phyloP scores from a whole-genome alignment of 2,797 vertebrate genomes.

The Hyperoplus lanceolatus region DNA sequence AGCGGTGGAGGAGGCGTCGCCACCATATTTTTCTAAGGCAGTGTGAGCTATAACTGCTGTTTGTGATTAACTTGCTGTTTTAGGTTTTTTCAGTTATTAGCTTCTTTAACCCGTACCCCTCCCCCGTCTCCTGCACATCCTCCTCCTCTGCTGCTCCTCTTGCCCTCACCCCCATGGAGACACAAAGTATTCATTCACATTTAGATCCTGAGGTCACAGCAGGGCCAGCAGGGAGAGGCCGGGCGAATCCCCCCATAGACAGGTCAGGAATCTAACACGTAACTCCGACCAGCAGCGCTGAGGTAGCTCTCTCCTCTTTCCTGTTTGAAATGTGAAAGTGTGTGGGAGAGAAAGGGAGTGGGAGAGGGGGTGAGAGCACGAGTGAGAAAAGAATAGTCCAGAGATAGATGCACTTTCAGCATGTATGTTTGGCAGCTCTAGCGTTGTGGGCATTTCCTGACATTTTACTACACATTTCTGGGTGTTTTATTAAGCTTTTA shows the following conservation, averaged over 20 bases:
- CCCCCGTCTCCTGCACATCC: slow-evolving; percentile 68
- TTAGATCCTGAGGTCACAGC: slow-evolving; percentile 88
- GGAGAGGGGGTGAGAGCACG: slow-evolving; percentile 7
- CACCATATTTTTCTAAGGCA: slow-evolving; percentile 76
- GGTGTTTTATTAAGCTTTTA: slow-evolving; percentile 27
- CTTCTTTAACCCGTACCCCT: slow-evolving; percentile 70
- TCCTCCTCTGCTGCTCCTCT: slow-evolving; percentile 54
- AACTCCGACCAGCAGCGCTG: slow-evolving; percentile 75
- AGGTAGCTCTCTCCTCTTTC: slow-evolving; percentile 77
- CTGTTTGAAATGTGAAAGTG: slow-evolving; percentile 64
- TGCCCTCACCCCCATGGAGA: slow-evolving; percentile 83
- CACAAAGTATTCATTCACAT: slow-evolving; percentile 91
- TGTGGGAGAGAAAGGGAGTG: slow-evolving; percentile 56
- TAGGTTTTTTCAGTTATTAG: slow-evolving; percentile 85
- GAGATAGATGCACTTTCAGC: slow-evolving; percentile 52
- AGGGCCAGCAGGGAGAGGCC: slow-evolving; percentile 86
- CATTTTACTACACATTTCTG: slow-evolving; percentile 3
- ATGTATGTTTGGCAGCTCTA: slow-evolving; percentile 26
- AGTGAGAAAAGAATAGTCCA: slow-evolving; percentile 36
- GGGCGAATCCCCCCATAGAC: slow-evolving; percentile 77
- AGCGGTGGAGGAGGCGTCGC: slow-evolving; percentile 52
- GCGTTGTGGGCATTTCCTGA: slow-evolving; percentile 43
- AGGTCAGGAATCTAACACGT: slow-evolving; percentile 87
- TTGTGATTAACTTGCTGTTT: slow-evolving; percentile 88
- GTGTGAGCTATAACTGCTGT: slow-evolving; percentile 85